Percentiles rank a stretch among this genome's conserved stretches.
Evolutionary conservation across 2,888 invertebrate genomes (phyloP).

Genomic region (Phymatocera aterrima): DNA sequence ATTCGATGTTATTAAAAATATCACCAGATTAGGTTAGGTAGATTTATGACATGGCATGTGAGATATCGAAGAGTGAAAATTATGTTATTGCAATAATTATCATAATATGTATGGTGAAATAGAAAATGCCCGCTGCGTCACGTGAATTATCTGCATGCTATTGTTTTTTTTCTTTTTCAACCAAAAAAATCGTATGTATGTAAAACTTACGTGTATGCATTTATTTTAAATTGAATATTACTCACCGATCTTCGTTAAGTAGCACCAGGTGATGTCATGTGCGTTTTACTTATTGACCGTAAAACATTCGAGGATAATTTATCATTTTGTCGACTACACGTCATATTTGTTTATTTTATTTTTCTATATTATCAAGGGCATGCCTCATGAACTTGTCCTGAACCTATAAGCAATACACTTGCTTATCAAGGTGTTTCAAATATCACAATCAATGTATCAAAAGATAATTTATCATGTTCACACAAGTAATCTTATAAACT

Average conservation of each 20-base stretch:
- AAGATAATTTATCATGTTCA: constrained; percentile 16
- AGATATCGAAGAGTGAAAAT: neutral
- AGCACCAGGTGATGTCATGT: neutral
- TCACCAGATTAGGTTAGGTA: neutral
- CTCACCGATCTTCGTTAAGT: neutral
- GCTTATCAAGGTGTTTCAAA: neutral
- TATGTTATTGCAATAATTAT: neutral
- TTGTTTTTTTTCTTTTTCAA: neutral
- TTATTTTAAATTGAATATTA: neutral
- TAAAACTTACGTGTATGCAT: no score
- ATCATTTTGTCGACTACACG: neutral
- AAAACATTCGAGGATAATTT: neutral
- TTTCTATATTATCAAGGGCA: neutral
- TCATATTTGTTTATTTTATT: neutral
- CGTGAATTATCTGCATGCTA: neutral
- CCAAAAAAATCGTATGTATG: no score
- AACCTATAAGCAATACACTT: neutral
- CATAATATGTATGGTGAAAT: neutral
- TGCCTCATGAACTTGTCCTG: neutral
- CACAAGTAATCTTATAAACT: neutral
- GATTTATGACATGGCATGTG: constrained; percentile 23
- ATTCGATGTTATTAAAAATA: neutral
- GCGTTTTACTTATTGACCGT: neutral
- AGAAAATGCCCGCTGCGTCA: constrained; percentile 12
- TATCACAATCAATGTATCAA: neutral